Conservation (phyloP, 2,113 vertebrate genomes). For the Athene noctua region DNA sequence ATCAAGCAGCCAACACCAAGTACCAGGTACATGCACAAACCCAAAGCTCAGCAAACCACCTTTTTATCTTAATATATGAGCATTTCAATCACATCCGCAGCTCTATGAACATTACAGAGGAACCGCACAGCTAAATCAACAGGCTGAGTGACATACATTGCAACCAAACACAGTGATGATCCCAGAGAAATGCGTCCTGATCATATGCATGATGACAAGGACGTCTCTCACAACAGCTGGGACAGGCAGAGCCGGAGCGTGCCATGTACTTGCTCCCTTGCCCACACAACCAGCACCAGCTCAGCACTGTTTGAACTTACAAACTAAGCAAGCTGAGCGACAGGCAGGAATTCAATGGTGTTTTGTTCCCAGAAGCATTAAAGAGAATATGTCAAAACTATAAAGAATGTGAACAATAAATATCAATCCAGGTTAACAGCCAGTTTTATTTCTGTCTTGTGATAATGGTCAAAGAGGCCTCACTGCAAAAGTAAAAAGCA, state of each 20-base stretch:
- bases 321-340: neutral
- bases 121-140: neutral
- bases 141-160: rapidly evolving
- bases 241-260: neutral
- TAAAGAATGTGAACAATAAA: neutral
- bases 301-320: neutral
- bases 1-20: neutral
- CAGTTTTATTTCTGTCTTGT: neutral
- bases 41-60: neutral
- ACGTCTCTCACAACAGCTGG: neutral
- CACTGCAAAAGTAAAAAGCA: neutral
- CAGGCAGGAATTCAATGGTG: neutral
- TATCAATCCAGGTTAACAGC: neutral
- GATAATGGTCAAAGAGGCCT: neutral
- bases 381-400: neutral
- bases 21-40: neutral
- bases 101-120: neutral
- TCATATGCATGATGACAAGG: neutral
- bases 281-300: neutral
- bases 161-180: neutral
- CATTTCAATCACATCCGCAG: neutral
- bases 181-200: rapidly evolving
- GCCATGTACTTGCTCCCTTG: rapidly evolving
- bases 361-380: neutral
- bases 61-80: neutral